Evolutionary conservation across 2,113 vertebrate genomes (phyloP), one percentile per base, ranked within the genome.

Genomic region (Hippoglossus stenolepis): DNA sequence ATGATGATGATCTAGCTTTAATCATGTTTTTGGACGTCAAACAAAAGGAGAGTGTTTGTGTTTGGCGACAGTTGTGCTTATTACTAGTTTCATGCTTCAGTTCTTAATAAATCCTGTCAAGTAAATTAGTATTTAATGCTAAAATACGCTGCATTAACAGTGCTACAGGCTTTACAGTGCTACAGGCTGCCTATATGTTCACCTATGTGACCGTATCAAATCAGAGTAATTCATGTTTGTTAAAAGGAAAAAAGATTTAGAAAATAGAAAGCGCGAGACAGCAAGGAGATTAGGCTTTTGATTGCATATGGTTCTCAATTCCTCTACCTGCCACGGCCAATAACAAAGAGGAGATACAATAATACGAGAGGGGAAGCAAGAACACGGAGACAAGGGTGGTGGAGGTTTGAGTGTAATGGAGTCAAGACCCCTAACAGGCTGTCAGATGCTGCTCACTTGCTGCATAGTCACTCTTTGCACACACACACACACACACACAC

Each of bases 221-320:
- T 57, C 51, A 31, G 67, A 80, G 20, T 73, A 45, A 68, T 82
- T 80, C 65, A 49, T 49, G 35, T 77, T 61, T 65, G 23, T 56
- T 54, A 23, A 65, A 65, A 56, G 47, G 20, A 66, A 54, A 66
- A 62, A 23, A 65, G 20, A 54, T 56, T 58, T 51, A 51, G 47
- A 51, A 51, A 7, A 53, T 21, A 5, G 17, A 17, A 53, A 66
- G 60, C 53, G n/a, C 5, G 6, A 53, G 73, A 65, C 17, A 58
- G 73, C 45, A 59, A 73, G 65, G 54, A 80, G 74, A 91, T 90
- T 79, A 83, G 56, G 65, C 64, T 64, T 60, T 70, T 90, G 87
- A 92, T 91, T 89, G 85, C 80, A 91, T 85, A 61, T 87, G 79
- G 75, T 82, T 87, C 82, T 72, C 87, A 81, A 88, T 90, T 86